Percentiles rank a stretch among this genome's conserved stretches.
Conservation (phyloP, 1,140 invertebrate species). For the Diorhabda carinulata region DNA sequence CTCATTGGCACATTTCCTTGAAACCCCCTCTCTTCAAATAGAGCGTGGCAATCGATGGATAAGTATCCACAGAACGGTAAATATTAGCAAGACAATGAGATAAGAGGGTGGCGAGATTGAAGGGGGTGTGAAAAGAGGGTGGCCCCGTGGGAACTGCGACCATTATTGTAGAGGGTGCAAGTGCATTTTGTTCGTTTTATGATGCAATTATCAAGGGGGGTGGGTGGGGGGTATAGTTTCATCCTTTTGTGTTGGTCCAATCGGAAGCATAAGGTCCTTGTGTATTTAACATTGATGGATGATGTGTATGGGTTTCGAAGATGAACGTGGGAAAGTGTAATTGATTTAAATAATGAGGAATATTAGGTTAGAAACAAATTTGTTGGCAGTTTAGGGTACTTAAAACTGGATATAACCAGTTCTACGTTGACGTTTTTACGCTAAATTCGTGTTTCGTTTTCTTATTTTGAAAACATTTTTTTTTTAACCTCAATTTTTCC, state of each 20-base stretch:
- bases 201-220: constrained; percentile 4
- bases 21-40: neutral
- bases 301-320: neutral
- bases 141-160: constrained; percentile 9
- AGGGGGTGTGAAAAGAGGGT: constrained; percentile 11
- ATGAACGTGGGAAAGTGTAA: neutral
- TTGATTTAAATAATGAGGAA: no score
- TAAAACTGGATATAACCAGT: no score
- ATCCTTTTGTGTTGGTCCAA: constrained; percentile 9
- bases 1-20: neutral
- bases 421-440: no score
- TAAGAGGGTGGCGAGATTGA: neutral
- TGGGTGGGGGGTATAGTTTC: neutral
- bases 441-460: no score
- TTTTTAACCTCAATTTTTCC: no score
- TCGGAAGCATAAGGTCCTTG: constrained; percentile 13
- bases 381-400: no score
- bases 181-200: constrained; percentile 8
- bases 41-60: constrained; percentile 6
- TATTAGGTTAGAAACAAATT: no score
- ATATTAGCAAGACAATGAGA: constrained; percentile 11
- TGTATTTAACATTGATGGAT: constrained; percentile 16
- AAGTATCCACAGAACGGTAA: constrained; percentile 4
- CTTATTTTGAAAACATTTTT: no score
- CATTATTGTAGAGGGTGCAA: constrained; percentile 5